These are phyloP conservation scores for Lycopodina hypogea DNA, from an alignment of 37 sponge, comb jelly and placozoan species.

Conservation along the genomic window DNA sequence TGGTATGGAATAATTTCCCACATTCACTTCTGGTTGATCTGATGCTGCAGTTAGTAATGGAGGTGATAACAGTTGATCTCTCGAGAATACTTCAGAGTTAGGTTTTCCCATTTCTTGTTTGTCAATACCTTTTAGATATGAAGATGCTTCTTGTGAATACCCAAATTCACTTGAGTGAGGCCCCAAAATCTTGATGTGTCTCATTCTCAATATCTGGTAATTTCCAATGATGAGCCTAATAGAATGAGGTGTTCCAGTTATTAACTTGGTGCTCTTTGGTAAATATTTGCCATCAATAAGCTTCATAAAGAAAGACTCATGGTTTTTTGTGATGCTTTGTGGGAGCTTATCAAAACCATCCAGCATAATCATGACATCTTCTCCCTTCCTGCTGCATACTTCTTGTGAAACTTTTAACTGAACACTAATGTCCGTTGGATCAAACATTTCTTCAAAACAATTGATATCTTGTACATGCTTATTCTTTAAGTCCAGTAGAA, in stretches of 20 bases:
- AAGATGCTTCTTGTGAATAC: neutral
- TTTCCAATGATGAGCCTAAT: neutral
- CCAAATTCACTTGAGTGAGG: too few relatives aligned
- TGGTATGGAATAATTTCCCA: neutral
- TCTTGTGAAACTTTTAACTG: neutral
- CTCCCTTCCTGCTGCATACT: neutral
- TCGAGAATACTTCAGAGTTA: neutral
- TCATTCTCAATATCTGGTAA: neutral
- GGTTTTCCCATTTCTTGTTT: neutral
- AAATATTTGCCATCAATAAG: neutral
- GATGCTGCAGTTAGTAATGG: neutral
- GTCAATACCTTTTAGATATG: neutral
- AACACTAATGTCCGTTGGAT: neutral
- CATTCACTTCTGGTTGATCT: neutral
- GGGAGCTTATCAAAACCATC: slow-evolving; percentile 4
- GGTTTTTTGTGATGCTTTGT: neutral
- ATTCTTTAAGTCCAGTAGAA: slow-evolving; percentile 4
- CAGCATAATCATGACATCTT: neutral
- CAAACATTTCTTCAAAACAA: neutral
- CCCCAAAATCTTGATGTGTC: neutral
- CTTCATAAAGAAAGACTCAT: neutral
- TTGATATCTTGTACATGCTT: neutral
- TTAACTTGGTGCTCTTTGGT: neutral
- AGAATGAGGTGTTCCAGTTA: neutral
- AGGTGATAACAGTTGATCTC: neutral